Evolutionary conservation across 2,888 invertebrate species (phyloP), one percentile per base, ranked within the genome.

Genomic region (Drosophila kanekoi): DNA sequence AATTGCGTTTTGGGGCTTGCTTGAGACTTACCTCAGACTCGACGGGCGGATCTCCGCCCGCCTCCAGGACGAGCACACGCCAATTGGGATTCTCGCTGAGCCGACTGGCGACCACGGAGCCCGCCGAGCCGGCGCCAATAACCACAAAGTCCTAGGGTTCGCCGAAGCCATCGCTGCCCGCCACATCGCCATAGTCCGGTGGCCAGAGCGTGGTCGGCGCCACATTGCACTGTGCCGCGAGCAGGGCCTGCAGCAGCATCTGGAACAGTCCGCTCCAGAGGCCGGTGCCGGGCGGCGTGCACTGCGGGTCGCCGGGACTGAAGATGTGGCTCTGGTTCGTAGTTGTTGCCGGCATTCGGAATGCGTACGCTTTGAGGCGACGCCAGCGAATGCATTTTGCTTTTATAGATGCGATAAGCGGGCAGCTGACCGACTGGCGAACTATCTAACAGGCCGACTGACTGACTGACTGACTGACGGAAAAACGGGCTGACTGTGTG

Each of bases 181-280:
- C 77, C 0, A 51, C 38, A 9, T 82, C 81, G 3, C 87, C 87
- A 60, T 90, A 90, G 58, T 95, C 95, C 10, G 86, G 81, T 0
- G 95, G 95, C 93, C 95, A 95, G 2, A 93, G 64, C 1, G 92
- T 92, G 48, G 93, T 91, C 0, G 93, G 92, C 0, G 93, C 92
- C 10, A 95, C 79, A 0, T 93, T 92, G 76, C 95, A 95, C 77
- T 95, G 94, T 0, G 95, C 94, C 0, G 93, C 90, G 11, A 95
- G 81, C 28, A 96, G 89, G 0, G 94, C 92, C 74, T 94, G 94
- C 32, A 96, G 80, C 0, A 95, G 90, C 1, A 94, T 93, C 1
- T 93, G 86, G 62, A 96, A 94, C 58, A 95, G 47, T 89, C 81
- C 93, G 14, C 87, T 89, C 4, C 81, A 75, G 3, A 80, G 5